phyloP scores from a whole-genome alignment of 1,140 invertebrate species.

The Zaprionus nigranus region DNA sequence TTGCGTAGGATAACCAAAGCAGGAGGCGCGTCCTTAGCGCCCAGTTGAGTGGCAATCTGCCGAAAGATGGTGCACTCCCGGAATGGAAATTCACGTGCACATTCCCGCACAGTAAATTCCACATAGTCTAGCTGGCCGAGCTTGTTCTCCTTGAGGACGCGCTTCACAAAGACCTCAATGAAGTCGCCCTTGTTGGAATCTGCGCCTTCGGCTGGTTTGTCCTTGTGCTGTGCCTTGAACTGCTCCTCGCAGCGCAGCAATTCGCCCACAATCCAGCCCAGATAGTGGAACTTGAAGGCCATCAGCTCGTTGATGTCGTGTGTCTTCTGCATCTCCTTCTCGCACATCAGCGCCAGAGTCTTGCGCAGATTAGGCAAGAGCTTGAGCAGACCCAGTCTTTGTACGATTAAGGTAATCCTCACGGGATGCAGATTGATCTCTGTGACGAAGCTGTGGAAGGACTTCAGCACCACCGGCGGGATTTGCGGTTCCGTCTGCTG shows the following conservation, averaged over 20 bases:
- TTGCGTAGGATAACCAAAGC: conserved; percentile 91
- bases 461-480: conserved; percentile 88
- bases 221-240: conserved; percentile 85
- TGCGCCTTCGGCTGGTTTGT: conserved; percentile 56
- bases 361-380: conserved; percentile 91
- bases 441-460: conserved; percentile 94
- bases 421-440: conserved; percentile 95
- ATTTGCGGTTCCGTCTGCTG: conserved; percentile 93
- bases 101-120: conserved; percentile 93
- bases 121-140: conserved; percentile 91
- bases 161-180: conserved; percentile 90
- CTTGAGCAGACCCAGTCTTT: conserved; percentile 88
- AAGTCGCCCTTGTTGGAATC: conserved; percentile 86
- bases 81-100: conserved; percentile 94
- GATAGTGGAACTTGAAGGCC: conserved; percentile 96
- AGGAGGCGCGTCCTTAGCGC: conserved; percentile 88
- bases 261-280: conserved; percentile 91
- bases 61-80: conserved; percentile 94
- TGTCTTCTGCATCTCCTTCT: conserved; percentile 93
- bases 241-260: conserved; percentile 88
- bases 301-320: conserved; percentile 96
- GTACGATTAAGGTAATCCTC: conserved; percentile 91
- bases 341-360: conserved; percentile 93
- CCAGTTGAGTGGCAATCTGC: conserved; percentile 91
- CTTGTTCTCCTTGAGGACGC: conserved; percentile 91